Conservation (phyloP, 2,113 vertebrate species). For the Montifringilla adamsi region DNA sequence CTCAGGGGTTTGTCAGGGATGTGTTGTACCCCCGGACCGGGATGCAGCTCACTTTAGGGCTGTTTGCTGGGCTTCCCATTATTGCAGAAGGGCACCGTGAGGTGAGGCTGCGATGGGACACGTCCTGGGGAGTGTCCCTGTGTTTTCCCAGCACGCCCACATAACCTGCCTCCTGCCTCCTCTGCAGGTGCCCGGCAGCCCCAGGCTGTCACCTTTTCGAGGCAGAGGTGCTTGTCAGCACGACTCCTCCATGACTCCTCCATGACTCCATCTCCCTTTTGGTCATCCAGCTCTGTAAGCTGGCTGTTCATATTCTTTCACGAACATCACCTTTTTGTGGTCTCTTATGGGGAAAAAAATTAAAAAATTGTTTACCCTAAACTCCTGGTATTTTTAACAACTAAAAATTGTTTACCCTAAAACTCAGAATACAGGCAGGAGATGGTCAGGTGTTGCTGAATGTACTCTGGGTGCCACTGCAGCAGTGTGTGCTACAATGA, state of each 20-base stretch:
- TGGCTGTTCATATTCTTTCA: background rate
- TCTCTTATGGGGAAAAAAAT: background rate
- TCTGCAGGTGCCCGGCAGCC: background rate
- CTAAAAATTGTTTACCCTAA: background rate
- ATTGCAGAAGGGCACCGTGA: background rate
- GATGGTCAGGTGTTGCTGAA: background rate
- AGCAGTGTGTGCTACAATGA: background rate
- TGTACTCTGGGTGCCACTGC: background rate
- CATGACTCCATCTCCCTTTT: background rate
- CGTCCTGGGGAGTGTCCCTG: background rate
- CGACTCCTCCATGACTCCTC: background rate
- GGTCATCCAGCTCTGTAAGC: background rate
- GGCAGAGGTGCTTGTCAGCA: background rate
- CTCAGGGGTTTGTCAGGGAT: rapidly evolving
- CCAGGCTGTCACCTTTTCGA: background rate
- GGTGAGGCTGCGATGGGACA: background rate
- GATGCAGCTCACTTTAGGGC: background rate
- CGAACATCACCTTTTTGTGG: rapidly evolving
- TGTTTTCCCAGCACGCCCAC: background rate
- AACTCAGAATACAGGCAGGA: background rate
- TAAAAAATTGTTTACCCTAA: background rate
- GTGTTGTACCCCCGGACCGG: rapidly evolving
- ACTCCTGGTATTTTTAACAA: no score
- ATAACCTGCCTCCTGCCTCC: background rate
- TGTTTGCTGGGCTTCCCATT: background rate